phyloP scores from a whole-genome alignment of 2,888 invertebrate genomes.

The Corythucha ciliata region DNA sequence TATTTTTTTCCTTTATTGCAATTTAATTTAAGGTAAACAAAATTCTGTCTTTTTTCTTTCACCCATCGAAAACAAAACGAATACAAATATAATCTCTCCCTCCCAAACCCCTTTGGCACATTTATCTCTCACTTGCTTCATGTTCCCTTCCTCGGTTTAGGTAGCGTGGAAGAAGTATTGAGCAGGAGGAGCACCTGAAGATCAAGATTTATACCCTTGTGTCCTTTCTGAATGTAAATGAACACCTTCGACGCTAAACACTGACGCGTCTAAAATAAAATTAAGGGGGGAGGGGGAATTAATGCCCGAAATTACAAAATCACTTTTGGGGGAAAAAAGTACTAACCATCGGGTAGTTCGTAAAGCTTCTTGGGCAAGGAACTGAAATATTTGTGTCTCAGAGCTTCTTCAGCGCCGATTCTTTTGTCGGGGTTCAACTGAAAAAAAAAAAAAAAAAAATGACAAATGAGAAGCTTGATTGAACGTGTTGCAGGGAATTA shows the following conservation, averaged over 20 bases:
- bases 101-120: too few species aligned
- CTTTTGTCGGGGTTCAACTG: conserved; percentile 79
- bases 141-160: not conserved
- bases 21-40: not conserved
- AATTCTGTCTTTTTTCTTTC: conserved; percentile 1
- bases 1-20: not conserved
- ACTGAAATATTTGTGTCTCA: conserved; percentile 83
- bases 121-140: not conserved
- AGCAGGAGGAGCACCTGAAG: conserved; percentile 1
- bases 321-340: not conserved
- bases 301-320: not conserved
- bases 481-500: not conserved
- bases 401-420: conserved; percentile 76
- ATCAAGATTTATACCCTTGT: conserved; percentile 33
- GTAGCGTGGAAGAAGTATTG: not conserved
- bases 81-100: too few species aligned
- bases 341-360: conserved; percentile 84
- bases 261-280: conserved; percentile 76
- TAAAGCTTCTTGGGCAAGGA: conserved; percentile 80
- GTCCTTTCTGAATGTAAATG: conserved; percentile 67
- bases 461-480: not conserved
- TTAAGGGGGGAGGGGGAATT: conserved; percentile 24
- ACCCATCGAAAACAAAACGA: too few species aligned
- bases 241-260: conserved; percentile 90
- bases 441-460: conserved; percentile 28